A percentile compares a stretch with the other conserved stretches of the same genome.
Evolutionary conservation across 2,888 invertebrate genomes (phyloP).

Genomic region (Bellardia bayeri): DNA sequence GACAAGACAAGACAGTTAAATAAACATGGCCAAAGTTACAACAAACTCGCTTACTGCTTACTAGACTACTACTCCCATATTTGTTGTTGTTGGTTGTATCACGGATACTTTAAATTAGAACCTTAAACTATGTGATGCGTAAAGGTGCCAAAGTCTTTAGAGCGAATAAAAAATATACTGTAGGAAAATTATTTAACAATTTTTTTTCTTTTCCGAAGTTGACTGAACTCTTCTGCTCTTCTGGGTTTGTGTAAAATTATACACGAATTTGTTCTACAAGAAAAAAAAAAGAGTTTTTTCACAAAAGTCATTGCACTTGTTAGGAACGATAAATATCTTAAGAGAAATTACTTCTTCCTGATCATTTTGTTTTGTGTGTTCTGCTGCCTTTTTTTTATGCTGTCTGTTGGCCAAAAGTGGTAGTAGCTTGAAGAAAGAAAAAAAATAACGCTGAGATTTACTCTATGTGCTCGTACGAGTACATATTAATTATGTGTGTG

Average conservation of each 20-base stretch:
- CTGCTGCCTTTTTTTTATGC: not conserved
- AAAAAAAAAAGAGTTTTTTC: slow-evolving; percentile 15
- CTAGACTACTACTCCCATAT: slow-evolving; percentile 17
- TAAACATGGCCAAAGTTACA: slow-evolving; percentile 27
- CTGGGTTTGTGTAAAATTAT: slow-evolving; percentile 26
- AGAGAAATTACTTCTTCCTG: slow-evolving; percentile 58
- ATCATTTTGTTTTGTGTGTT: slow-evolving; percentile 21
- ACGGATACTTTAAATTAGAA: slow-evolving; percentile 72
- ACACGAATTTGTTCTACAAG: slow-evolving; percentile 53
- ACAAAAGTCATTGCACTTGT: slow-evolving; percentile 73
- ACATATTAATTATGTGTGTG: slow-evolving; percentile 46
- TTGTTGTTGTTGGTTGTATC: slow-evolving; percentile 15
- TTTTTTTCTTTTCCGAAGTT: slow-evolving; percentile 30
- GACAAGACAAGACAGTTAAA: slow-evolving; percentile 20
- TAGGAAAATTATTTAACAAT: slow-evolving; percentile 36
- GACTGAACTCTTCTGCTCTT: slow-evolving; percentile 53
- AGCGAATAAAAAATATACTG: slow-evolving; percentile 46
- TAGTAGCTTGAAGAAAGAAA: not conserved
- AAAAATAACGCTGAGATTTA: slow-evolving; percentile 3
- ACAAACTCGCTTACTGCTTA: not conserved
- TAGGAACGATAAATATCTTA: slow-evolving; percentile 61
- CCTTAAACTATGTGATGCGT: slow-evolving; percentile 79
- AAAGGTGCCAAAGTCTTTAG: slow-evolving; percentile 79
- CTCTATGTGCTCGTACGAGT: slow-evolving; percentile 12
- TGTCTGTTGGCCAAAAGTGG: slow-evolving; percentile 29